Evolutionary conservation across 2,888 invertebrate species (phyloP), one percentile per base, ranked within the genome.

Genomic region (Coelopa pilipes): DNA sequence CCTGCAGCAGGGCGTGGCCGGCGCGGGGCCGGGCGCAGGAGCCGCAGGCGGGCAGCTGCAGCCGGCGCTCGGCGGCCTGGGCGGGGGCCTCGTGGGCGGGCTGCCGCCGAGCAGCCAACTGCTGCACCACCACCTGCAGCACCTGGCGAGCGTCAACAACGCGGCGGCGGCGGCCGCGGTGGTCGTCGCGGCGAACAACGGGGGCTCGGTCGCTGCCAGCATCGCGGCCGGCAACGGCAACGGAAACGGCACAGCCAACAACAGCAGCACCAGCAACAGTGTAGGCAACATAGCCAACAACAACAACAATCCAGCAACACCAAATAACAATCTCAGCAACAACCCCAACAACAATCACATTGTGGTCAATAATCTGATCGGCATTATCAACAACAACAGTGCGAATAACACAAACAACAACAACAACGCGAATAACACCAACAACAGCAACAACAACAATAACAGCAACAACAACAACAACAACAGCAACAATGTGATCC

Each of bases 71-170:
- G 77, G 77, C 74, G 76, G 69, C 72, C 71, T 79, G 73, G 78
- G 78, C 71, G 78, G 77, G 74, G 76, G 69, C 72, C 72, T 80
- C 70, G 80, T 82, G 70, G 80, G 79, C 24, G 82, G 77, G 63
- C 74, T 87, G 80, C 86, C 87, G 49, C 86, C 87, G 70, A 84
- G 86, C 76, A 87, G 85, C 76, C 87, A 87, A 76, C 74, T 87
- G 80, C 78, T 87, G 80, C 87, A 87, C 79, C 87, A 87, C 83
- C 87, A 87, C 74, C 80, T 87, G 81, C 87, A 87, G 76, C 87
- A 87, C 80, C 81, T 87, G 77, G 86, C 84, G n/a, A 85, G 86
- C 81, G 86, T 85, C 46, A 85, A 85, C 78, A 83, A 81, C 69
- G 82, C 81, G 77, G 82, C 82, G 12, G 83, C 81, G 13, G 83